Conservation (phyloP, 2,113 vertebrate genomes). For the Hymenochirus boettgeri region DNA sequence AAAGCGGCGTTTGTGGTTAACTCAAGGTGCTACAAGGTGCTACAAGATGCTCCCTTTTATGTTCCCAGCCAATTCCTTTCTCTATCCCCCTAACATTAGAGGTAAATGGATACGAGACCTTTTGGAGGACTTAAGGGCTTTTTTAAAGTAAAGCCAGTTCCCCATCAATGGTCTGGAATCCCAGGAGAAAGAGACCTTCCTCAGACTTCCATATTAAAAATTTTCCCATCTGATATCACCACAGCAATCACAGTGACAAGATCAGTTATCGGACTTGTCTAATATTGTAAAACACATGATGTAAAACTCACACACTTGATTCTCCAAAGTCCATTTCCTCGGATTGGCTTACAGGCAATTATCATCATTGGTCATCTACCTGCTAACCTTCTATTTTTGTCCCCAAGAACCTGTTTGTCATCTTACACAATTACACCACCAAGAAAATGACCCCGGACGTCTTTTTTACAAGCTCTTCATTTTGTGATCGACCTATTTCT, state of each 20-base stretch:
- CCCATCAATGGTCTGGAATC: not conserved
- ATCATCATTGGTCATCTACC: slow-evolving; percentile 68
- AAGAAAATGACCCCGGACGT: slow-evolving; percentile 37
- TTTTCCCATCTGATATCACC: slow-evolving; percentile 41
- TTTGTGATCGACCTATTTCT: slow-evolving; percentile 42
- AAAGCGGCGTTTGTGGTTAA: too few species aligned
- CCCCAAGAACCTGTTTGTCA: slow-evolving; percentile 38
- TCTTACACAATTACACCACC: slow-evolving; percentile 32
- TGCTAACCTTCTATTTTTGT: slow-evolving; percentile 57
- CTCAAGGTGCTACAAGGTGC: too few species aligned
- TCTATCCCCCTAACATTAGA: too few species aligned
- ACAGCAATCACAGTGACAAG: slow-evolving; percentile 48
- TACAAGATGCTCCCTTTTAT: too few species aligned
- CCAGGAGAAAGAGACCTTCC: not conserved
- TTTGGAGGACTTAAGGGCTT: not conserved
- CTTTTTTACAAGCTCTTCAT: slow-evolving; percentile 39
- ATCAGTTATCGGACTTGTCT: slow-evolving; percentile 50
- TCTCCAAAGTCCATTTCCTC: slow-evolving; percentile 54
- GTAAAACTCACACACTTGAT: slow-evolving; percentile 55
- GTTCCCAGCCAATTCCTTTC: too few species aligned
- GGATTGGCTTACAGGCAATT: slow-evolving; percentile 67
- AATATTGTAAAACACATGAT: slow-evolving; percentile 43
- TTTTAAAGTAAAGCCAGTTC: not conserved
- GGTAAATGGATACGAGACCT: too few species aligned
- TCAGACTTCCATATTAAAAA: not conserved